Evolutionary conservation across 2,113 vertebrate genomes (phyloP).

Genomic region (Neolamprologus toae): DNA sequence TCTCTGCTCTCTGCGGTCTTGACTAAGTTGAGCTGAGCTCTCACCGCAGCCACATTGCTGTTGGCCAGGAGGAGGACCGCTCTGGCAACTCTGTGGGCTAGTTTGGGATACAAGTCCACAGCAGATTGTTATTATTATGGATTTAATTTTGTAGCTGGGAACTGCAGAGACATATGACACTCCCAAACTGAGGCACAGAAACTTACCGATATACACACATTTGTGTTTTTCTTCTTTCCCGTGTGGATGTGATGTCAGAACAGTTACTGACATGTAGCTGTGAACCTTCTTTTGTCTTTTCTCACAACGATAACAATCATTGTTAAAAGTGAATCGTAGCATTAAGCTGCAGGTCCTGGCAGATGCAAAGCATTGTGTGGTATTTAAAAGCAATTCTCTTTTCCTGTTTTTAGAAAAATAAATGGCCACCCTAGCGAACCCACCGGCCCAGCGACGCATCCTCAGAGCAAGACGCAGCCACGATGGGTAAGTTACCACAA

Average conservation of each 20-base stretch:
- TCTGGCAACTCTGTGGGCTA: slow-evolving; percentile 14
- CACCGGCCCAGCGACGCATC: not conserved
- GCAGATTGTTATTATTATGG: slow-evolving; percentile 7
- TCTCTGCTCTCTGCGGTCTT: slow-evolving; percentile 44
- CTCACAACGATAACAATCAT: not conserved
- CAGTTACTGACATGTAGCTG: not conserved
- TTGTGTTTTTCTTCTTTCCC: not conserved
- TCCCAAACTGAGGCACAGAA: not conserved
- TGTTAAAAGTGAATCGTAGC: not conserved
- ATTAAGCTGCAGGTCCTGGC: not conserved
- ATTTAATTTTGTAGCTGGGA: slow-evolving; percentile 17
- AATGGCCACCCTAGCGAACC: not conserved
- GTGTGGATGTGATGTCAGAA: not conserved
- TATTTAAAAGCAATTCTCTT: slow-evolving; percentile 10
- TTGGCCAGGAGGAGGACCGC: slow-evolving; percentile 31
- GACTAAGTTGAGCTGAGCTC: slow-evolving; percentile 70
- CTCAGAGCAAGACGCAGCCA: not conserved
- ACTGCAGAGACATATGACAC: not conserved
- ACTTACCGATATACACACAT: not conserved
- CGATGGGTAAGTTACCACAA: slow-evolving; percentile 41
- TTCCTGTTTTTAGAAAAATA: slow-evolving; percentile 30
- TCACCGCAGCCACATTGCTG: slow-evolving; percentile 40
- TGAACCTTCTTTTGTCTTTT: not conserved
- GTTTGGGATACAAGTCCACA: not conserved
- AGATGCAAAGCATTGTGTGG: not conserved